phyloP scores from a whole-genome alignment of 2,113 vertebrate species.

The Myocastor coypus region DNA sequence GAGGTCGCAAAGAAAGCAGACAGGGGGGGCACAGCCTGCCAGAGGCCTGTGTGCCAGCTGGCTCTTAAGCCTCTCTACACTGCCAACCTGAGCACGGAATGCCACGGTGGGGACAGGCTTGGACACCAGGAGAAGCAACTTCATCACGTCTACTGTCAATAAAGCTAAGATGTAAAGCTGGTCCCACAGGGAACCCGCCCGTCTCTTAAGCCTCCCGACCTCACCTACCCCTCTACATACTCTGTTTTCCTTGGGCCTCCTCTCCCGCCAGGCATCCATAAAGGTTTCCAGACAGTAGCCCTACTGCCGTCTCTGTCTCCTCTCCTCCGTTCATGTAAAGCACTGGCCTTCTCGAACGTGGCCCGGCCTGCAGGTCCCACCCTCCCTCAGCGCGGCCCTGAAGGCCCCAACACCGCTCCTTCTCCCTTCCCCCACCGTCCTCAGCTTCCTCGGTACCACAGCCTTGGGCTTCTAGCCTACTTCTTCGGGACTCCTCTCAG shows the following conservation, averaged over 20 bases:
- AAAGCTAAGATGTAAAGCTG: background rate
- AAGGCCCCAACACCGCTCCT: rapidly evolving
- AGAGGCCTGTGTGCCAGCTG: background rate
- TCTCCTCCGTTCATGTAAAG: background rate
- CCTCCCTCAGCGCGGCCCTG: background rate
- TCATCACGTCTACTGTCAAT: background rate
- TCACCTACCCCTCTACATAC: background rate
- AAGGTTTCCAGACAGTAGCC: background rate
- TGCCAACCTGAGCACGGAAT: background rate
- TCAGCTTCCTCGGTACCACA: background rate
- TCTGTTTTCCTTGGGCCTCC: background rate
- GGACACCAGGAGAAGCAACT: background rate
- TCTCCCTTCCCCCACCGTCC: background rate
- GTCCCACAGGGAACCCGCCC: background rate
- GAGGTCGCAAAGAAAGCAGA: background rate
- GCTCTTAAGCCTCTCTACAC: background rate
- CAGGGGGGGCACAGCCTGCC: rapidly evolving
- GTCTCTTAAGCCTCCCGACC: background rate
- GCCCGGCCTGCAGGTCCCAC: no score
- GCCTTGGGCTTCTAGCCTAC: background rate
- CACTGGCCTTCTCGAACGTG: background rate
- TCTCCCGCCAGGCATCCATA: background rate
- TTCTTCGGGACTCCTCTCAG: background rate
- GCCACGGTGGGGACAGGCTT: background rate
- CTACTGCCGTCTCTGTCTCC: background rate